A percentile compares a stretch with the other conserved stretches of the same genome.
Conservation (phyloP, 2,797 vertebrate genomes). For the Falco naumanni region DNA sequence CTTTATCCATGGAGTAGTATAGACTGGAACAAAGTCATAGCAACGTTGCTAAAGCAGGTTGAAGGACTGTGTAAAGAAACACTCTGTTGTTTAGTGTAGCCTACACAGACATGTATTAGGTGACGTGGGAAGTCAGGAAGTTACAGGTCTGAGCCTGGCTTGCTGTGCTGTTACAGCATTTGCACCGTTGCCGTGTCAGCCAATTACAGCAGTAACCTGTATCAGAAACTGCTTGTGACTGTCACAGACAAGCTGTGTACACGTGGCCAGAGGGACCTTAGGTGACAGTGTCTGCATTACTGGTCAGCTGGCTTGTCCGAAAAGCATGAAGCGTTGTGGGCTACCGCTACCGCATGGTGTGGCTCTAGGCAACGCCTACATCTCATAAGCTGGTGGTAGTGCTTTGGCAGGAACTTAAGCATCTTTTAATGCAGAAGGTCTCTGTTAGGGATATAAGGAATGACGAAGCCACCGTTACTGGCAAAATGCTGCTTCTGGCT, state of each 20-base stretch:
- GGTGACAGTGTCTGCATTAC: background rate
- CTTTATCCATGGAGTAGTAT: background rate
- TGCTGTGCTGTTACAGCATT: background rate
- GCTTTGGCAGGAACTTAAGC: background rate
- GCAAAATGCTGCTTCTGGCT: background rate
- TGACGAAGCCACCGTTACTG: background rate
- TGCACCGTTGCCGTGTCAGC: background rate
- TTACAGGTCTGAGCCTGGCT: background rate
- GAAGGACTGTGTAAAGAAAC: background rate
- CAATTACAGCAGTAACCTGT: background rate
- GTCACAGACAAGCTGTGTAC: background rate
- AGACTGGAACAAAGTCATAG: background rate
- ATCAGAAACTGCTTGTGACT: background rate
- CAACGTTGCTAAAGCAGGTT: background rate
- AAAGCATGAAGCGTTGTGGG: background rate
- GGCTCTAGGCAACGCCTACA: background rate
- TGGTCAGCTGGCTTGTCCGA: background rate
- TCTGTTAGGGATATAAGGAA: background rate
- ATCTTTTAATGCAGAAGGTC: background rate
- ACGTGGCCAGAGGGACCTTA: background rate
- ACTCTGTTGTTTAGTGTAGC: background rate
- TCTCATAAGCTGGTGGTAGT: background rate
- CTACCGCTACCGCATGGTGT: background rate
- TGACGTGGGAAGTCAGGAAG: background rate
- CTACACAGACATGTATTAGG: background rate